Percentiles rank a stretch among this genome's conserved stretches.
phyloP scores from a whole-genome alignment of 2,888 invertebrate species.

The Melitaea athalia region DNA sequence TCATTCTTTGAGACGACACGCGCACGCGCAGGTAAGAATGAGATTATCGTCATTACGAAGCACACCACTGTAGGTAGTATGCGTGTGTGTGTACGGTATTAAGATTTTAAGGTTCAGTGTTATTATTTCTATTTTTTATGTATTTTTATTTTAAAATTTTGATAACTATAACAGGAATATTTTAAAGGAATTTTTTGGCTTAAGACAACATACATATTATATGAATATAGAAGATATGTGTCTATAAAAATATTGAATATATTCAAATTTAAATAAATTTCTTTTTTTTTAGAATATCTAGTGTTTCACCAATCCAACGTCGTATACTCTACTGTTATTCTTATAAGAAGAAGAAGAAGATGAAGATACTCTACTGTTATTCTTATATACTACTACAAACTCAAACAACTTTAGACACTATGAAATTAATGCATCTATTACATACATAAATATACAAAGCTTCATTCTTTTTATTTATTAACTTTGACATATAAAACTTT shows the following conservation, averaged over 20 bases:
- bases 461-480: neutral
- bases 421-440: constrained; percentile 4
- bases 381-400: neutral
- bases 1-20: constrained; percentile 72
- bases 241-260: too few species aligned
- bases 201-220: too few species aligned
- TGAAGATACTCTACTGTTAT: too few species aligned
- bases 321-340: neutral
- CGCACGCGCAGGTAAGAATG: constrained; percentile 71
- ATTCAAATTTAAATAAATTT: neutral
- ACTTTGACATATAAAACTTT: neutral
- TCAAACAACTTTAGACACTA: constrained; percentile 19
- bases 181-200: neutral
- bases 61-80: constrained; percentile 46
- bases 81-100: constrained; percentile 48
- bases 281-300: neutral
- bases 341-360: too few species aligned
- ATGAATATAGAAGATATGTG: too few species aligned
- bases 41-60: constrained; percentile 60
- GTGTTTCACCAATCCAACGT: neutral
- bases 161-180: neutral
- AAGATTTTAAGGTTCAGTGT: constrained; percentile 45
- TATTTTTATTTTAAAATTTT: neutral
- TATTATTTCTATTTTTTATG: neutral
- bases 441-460: neutral